Percentiles rank a stretch among this genome's conserved stretches.
These are phyloP conservation scores for Microtus montanus DNA, from an alignment of 2,113 vertebrate genomes.

Conservation along the genomic window DNA sequence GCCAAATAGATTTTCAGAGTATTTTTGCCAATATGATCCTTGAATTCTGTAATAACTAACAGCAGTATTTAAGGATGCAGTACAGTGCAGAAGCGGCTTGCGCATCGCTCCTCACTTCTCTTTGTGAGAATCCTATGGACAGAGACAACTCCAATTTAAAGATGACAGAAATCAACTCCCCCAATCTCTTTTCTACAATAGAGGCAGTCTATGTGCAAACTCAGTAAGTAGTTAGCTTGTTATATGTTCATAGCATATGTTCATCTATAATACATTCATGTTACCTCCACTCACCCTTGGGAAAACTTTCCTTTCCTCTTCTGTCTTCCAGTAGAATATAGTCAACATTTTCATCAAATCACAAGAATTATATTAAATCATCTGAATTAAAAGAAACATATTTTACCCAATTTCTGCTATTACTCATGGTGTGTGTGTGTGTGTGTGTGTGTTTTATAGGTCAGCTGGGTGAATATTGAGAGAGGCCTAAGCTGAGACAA, in stretches of 20 bases:
- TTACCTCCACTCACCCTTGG: not conserved
- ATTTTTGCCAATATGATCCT: not conserved
- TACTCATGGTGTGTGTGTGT: not conserved
- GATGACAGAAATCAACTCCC: not conserved
- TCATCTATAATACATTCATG: not conserved
- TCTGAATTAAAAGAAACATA: conserved; percentile 15
- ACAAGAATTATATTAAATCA: not conserved
- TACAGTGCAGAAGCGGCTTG: not conserved
- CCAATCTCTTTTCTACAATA: not conserved
- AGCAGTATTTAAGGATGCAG: not conserved
- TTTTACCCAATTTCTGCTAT: not conserved
- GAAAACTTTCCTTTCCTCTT: not conserved
- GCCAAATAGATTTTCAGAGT: not conserved
- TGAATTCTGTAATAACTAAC: not conserved
- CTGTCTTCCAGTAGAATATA: not conserved
- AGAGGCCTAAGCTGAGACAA: not conserved
- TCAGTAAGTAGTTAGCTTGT: not conserved
- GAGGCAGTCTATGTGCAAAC: not conserved
- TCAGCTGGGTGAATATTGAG: not conserved
- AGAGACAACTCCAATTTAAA: conserved; percentile 7
- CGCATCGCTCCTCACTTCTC: not conserved
- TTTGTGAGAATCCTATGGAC: not conserved
- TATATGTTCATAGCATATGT: not conserved
- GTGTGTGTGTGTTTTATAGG: too few species aligned
- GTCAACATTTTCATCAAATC: not conserved